Percentiles rank a stretch among this genome's conserved stretches.
These are phyloP conservation scores for Hypocryptadius cinnamomeus DNA, from an alignment of 2,113 vertebrate species.

Conservation along the genomic window DNA sequence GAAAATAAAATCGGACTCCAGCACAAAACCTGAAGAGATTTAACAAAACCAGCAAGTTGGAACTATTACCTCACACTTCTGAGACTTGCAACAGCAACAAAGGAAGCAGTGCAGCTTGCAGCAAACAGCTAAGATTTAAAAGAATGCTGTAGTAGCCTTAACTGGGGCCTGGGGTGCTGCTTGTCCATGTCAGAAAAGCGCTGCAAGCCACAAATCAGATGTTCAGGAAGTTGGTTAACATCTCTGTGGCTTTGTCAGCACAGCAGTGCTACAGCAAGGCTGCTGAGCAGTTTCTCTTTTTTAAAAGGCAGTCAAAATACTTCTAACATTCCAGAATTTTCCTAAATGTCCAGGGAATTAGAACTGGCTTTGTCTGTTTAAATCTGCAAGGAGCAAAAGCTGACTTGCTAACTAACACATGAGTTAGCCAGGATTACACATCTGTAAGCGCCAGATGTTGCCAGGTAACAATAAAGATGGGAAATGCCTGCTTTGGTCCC, in stretches of 20 bases:
- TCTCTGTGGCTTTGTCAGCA: conserved; percentile 5
- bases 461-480: not conserved
- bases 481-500: not conserved
- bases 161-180: not conserved
- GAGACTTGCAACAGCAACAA: not conserved
- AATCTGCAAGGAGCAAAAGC: not conserved
- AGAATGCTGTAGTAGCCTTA: not conserved
- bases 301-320: not conserved
- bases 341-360: not conserved
- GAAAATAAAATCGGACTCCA: not conserved
- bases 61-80: not conserved
- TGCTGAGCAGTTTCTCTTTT: not conserved
- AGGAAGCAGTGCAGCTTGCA: not conserved
- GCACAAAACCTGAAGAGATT: not conserved
- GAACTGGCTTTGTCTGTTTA: not conserved
- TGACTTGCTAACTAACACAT: fast-evolving
- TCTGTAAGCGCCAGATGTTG: not conserved
- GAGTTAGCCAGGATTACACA: not conserved
- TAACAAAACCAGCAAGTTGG: not conserved
- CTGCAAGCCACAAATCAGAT: conserved; percentile 19
- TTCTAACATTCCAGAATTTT: not conserved
- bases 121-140: not conserved
- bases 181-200: fast-evolving
- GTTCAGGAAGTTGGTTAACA: conserved; percentile 12
- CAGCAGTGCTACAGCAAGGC: not conserved